These are phyloP conservation scores for Scalopus aquaticus DNA, from an alignment of 2,113 vertebrate species.

Conservation along the genomic window DNA sequence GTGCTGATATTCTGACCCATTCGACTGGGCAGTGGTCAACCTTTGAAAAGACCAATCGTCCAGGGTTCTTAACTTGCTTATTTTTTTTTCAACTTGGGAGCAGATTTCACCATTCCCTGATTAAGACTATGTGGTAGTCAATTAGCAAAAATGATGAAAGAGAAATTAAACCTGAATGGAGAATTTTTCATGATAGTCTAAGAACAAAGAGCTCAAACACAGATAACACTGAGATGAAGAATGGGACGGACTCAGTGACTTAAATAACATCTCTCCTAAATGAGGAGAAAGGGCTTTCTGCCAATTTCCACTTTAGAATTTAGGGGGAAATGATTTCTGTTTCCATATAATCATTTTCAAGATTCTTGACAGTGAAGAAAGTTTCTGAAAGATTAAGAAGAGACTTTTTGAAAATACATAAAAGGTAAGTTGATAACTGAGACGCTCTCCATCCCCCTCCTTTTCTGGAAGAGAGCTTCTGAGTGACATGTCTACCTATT, in stretches of 20 bases:
- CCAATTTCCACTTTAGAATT: conserved; percentile 12
- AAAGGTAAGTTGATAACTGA: neutral
- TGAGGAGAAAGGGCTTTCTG: conserved; percentile 34
- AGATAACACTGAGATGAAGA: neutral
- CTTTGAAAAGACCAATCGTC: conserved; percentile 57
- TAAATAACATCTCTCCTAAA: neutral
- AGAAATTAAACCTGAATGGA: neutral
- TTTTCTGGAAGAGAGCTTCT: neutral
- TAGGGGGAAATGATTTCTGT: neutral
- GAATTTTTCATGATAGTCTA: conserved; percentile 33
- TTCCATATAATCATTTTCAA: neutral
- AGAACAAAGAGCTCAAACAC: neutral
- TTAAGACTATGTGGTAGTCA: neutral
- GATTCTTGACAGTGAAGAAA: conserved; percentile 1
- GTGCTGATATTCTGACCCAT: conserved; percentile 43
- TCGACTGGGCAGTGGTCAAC: conserved; percentile 7
- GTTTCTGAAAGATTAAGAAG: neutral
- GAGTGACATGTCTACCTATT: neutral
- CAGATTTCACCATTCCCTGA: conserved; percentile 1
- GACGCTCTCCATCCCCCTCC: neutral
- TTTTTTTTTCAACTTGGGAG: conserved; percentile 12
- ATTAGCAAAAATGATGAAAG: conserved; percentile 27
- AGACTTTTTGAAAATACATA: neutral
- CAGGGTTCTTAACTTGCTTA: conserved; percentile 12
- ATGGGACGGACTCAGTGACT: neutral